These are phyloP conservation scores for Papilio helenus DNA, from an alignment of 1,140 invertebrate species.

Conservation along the genomic window DNA sequence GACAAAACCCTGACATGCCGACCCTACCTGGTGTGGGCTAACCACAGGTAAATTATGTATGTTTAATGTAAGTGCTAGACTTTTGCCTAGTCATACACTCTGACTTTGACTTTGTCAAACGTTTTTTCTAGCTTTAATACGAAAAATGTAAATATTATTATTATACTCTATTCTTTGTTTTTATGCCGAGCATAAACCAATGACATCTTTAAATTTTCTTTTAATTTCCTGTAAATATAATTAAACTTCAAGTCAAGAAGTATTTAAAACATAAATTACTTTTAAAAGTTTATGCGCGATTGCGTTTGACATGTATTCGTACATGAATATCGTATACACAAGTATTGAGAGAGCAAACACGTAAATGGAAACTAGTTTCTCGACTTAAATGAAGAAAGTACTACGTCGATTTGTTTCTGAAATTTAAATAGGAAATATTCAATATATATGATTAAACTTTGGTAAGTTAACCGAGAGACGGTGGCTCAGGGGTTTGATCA, in stretches of 20 bases:
- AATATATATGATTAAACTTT: background rate
- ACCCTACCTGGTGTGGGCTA: too few species aligned
- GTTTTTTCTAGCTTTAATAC: too few species aligned
- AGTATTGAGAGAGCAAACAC: slow-evolving; percentile 10
- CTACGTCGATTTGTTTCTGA: background rate
- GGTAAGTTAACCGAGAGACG: too few species aligned
- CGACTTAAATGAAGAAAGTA: slow-evolving; percentile 9
- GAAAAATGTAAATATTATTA: background rate
- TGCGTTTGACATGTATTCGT: slow-evolving; percentile 17
- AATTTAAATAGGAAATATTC: background rate
- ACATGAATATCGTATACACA: slow-evolving; percentile 19
- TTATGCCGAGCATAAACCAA: background rate
- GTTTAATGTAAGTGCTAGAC: background rate
- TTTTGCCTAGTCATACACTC: background rate
- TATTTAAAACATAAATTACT: slow-evolving; percentile 24
- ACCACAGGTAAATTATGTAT: too few species aligned
- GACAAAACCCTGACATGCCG: too few species aligned
- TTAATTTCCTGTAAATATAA: slow-evolving; percentile 13
- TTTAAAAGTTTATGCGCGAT: background rate
- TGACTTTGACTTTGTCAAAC: background rate
- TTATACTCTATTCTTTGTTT: background rate
- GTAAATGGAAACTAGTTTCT: slow-evolving; percentile 6
- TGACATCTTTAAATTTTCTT: background rate
- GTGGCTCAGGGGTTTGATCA: too few species aligned
- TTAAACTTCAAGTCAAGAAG: background rate